Conservation (phyloP, 35 echinoderm and acorn worm genomes). For the Lytechinus pictus region DNA sequence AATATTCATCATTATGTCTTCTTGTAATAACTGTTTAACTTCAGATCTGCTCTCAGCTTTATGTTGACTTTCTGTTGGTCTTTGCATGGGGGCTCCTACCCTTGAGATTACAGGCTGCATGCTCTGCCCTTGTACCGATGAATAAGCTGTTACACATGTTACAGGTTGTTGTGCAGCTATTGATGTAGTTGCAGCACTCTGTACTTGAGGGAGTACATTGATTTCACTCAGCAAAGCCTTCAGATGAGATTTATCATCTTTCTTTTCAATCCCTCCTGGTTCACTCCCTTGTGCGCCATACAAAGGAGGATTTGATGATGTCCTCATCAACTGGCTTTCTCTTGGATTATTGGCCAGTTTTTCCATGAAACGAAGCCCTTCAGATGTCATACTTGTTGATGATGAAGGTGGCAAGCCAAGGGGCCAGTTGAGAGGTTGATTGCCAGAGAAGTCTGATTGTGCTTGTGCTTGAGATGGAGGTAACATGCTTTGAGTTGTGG, state of each 20-base stretch:
- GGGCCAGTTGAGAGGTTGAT: slow-evolving; percentile 34
- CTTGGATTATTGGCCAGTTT: slow-evolving; percentile 53
- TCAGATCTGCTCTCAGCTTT: slow-evolving; percentile 24
- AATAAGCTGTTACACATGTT: background rate
- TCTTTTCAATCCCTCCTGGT: slow-evolving; percentile 18
- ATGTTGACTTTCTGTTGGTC: background rate
- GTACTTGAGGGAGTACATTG: slow-evolving; percentile 24
- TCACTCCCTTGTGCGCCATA: background rate
- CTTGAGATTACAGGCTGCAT: background rate
- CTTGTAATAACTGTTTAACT: slow-evolving; percentile 38
- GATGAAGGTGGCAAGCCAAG: background rate
- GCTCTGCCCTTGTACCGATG: background rate
- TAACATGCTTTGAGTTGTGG: background rate
- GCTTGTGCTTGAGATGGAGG: background rate
- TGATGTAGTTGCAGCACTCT: slow-evolving; percentile 3
- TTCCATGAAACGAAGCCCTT: slow-evolving; percentile 68
- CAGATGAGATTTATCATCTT: slow-evolving; percentile 68
- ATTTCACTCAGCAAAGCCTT: slow-evolving; percentile 72
- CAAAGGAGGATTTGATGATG: background rate
- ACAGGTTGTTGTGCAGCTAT: background rate
- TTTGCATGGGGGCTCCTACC: background rate
- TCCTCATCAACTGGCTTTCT: background rate
- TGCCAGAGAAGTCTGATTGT: background rate
- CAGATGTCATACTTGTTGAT: slow-evolving; percentile 53
- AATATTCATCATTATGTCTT: slow-evolving; percentile 23